phyloP scores from a whole-genome alignment of 2,113 vertebrate genomes.

The Bothrops jararaca region DNA sequence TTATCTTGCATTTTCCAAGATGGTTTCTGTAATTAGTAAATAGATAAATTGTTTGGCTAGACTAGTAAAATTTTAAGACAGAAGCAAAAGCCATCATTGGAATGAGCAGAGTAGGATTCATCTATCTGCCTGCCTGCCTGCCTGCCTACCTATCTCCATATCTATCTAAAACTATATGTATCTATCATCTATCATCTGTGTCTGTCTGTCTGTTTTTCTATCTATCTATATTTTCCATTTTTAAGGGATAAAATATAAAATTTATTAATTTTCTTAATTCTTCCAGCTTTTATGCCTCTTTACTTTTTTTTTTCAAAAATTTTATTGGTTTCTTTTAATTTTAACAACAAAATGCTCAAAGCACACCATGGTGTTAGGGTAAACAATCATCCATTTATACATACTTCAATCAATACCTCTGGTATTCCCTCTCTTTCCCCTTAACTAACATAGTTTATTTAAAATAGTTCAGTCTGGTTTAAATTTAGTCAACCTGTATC shows the following conservation, averaged over 20 bases:
- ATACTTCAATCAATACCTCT: too few species aligned
- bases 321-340: too few species aligned
- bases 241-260: not conserved
- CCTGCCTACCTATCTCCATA: not conserved
- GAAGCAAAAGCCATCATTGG: not conserved
- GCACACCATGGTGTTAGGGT: too few species aligned
- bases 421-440: too few species aligned
- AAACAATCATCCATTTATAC: too few species aligned
- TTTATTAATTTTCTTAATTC: not conserved
- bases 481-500: too few species aligned
- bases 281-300: not conserved
- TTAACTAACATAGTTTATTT: too few species aligned
- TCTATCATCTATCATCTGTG: not conserved
- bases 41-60: not conserved
- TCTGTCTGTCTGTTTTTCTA: not conserved
- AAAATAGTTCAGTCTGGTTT: too few species aligned
- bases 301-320: too few species aligned
- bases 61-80: not conserved
- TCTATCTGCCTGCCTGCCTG: not conserved
- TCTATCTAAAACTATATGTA: not conserved
- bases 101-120: not conserved
- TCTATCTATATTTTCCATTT: not conserved
- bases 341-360: too few species aligned
- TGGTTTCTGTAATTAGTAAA: conserved; percentile 16
- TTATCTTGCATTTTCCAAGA: conserved; percentile 22